A percentile compares a stretch with the other conserved stretches of the same genome.
phyloP scores from a whole-genome alignment of 2,888 invertebrate species.

The Chrysopilus asiliformis region DNA sequence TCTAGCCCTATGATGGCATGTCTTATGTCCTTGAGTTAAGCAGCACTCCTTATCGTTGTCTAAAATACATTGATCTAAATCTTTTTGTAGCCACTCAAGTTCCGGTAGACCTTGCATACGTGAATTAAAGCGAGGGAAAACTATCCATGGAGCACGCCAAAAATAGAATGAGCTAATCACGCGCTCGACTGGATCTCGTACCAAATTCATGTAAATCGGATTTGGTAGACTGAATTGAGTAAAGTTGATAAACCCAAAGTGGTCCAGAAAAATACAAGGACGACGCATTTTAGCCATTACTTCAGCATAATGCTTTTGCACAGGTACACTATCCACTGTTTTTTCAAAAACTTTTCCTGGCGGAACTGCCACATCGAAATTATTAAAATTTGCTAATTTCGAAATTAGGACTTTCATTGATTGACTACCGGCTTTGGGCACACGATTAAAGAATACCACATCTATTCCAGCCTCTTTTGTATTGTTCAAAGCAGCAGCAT shows the following conservation, averaged over 20 bases:
- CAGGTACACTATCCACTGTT: constrained; percentile 33
- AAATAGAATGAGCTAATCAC: constrained; percentile 83
- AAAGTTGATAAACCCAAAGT: constrained; percentile 76
- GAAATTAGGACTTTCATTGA: constrained; percentile 78
- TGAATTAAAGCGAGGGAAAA: constrained; percentile 29
- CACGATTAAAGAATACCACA: constrained; percentile 74
- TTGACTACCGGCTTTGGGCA: constrained; percentile 82
- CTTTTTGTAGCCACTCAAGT: constrained; percentile 36
- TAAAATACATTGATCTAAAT: constrained; percentile 67
- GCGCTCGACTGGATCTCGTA: constrained; percentile 72
- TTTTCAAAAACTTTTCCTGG: constrained; percentile 67
- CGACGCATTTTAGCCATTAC: constrained; percentile 59
- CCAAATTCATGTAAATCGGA: constrained; percentile 74
- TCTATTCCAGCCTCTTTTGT: constrained; percentile 38
- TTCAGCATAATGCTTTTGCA: constrained; percentile 58
- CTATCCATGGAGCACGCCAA: constrained; percentile 69
- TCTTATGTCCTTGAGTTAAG: constrained; percentile 60
- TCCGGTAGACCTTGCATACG: too few relatives aligned
- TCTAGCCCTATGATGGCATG: constrained; percentile 67
- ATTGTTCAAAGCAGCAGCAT: constrained; percentile 26
- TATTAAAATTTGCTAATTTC: constrained; percentile 49
- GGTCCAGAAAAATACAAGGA: constrained; percentile 69
- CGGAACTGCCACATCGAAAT: constrained; percentile 49
- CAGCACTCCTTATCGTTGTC: constrained; percentile 67
- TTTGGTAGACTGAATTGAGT: constrained; percentile 59